Percentiles rank a stretch among this genome's conserved stretches.
phyloP scores from a whole-genome alignment of 2,797 vertebrate species.

The Mycteria americana region DNA sequence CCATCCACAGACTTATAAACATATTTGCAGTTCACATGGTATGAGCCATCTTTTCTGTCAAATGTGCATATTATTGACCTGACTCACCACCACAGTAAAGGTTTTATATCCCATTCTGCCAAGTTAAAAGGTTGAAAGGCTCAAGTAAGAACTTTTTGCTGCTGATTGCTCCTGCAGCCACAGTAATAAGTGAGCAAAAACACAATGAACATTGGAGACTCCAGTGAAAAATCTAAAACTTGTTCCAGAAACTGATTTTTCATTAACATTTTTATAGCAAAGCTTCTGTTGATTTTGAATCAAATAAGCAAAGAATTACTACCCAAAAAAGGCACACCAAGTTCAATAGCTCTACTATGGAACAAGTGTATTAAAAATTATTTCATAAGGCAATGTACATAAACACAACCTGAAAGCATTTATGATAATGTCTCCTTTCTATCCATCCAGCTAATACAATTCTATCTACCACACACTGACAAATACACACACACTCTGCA shows the following conservation, averaged over 20 bases:
- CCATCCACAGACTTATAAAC: neutral
- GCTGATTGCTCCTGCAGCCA: neutral
- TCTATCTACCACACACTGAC: neutral
- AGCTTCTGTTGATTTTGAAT: neutral
- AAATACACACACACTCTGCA: neutral
- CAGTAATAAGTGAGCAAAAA: neutral
- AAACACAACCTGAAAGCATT: neutral
- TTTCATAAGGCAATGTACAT: neutral
- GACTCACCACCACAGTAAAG: neutral
- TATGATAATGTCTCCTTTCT: neutral
- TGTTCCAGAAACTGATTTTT: neutral
- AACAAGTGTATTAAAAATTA: neutral
- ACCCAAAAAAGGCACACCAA: neutral
- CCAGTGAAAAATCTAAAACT: neutral
- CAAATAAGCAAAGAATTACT: neutral
- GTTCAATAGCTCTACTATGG: neutral
- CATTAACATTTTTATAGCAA: neutral
- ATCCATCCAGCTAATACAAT: neutral
- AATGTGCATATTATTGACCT: neutral
- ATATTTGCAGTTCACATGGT: neutral
- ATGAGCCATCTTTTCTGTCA: neutral
- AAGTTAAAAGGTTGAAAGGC: neutral
- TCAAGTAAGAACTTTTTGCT: neutral
- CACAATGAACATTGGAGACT: neutral
- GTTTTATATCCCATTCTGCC: neutral